These are phyloP conservation scores for Synanthedon andrenaeformis DNA, from an alignment of 2,888 invertebrate genomes.

Conservation along the genomic window DNA sequence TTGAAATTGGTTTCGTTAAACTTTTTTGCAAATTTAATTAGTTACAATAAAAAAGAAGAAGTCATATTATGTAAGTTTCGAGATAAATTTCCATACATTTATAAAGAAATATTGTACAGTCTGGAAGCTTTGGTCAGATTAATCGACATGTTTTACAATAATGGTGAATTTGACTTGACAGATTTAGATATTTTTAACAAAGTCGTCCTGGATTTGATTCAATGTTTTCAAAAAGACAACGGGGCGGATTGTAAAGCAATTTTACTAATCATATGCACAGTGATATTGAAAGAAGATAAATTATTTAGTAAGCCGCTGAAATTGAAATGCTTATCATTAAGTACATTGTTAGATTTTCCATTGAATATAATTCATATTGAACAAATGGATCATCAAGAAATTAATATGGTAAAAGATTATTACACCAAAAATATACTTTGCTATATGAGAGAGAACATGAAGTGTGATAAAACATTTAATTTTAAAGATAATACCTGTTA, in stretches of 20 bases:
- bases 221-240: conserved; percentile 14
- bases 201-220: conserved; percentile 25
- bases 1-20: conserved; percentile 39
- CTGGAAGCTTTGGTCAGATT: conserved; percentile 35
- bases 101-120: conserved; percentile 25
- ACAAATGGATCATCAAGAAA: conserved; percentile 32
- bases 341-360: conserved; percentile 27
- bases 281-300: conserved; percentile 23
- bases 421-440: conserved; percentile 30
- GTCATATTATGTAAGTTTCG: conserved; percentile 28
- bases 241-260: conserved; percentile 17
- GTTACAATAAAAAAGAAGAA: conserved; percentile 26
- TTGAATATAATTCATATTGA: conserved; percentile 28
- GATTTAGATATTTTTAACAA: conserved; percentile 31
- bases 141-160: conserved; percentile 35
- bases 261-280: conserved; percentile 29
- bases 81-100: conserved; percentile 26
- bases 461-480: background rate
- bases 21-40: conserved; percentile 42
- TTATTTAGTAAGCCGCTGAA: conserved; percentile 36
- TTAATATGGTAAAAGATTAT: conserved; percentile 28
- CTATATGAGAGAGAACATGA: conserved; percentile 16
- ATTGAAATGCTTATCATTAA: conserved; percentile 34
- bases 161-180: conserved; percentile 30
- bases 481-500: conserved; percentile 33